Evolutionary conservation across 2,797 vertebrate genomes (phyloP).

Genomic region (Semotilus atromaculatus): DNA sequence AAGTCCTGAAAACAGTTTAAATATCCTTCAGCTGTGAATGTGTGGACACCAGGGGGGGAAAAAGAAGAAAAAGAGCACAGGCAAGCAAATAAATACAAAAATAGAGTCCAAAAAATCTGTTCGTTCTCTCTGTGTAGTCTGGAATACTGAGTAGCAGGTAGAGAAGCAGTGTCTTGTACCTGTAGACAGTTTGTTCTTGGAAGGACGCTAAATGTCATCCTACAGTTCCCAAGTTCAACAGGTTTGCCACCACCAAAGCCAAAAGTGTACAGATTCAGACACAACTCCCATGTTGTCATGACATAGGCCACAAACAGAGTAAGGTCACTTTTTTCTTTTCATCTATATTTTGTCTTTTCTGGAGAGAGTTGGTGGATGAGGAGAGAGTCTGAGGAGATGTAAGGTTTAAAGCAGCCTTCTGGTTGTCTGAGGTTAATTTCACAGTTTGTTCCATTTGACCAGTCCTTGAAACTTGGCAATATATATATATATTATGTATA

Average conservation of each 20-base stretch:
- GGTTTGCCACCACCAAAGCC: conserved; percentile 36
- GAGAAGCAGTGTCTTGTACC: conserved; percentile 72
- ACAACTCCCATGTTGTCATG: conserved; percentile 61
- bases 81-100: conserved; percentile 72
- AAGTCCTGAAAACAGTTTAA: conserved; percentile 76
- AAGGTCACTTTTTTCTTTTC: conserved; percentile 68
- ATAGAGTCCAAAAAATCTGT: conserved; percentile 65
- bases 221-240: conserved; percentile 62
- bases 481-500: conserved; percentile 44
- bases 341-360: conserved; percentile 10
- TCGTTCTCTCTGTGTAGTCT: conserved; percentile 73
- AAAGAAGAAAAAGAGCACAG: conserved; percentile 55
- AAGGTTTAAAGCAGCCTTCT: conserved; percentile 79
- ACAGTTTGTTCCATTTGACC: conserved; percentile 80
- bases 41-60: conserved; percentile 64
- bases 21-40: conserved; percentile 85
- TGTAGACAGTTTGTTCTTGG: conserved; percentile 74
- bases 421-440: conserved; percentile 80
- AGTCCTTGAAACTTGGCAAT: conserved; percentile 77
- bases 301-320: conserved; percentile 71
- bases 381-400: conserved; percentile 45
- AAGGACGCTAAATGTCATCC: conserved; percentile 59
- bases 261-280: conserved; percentile 60
- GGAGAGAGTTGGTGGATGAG: conserved; percentile 49
- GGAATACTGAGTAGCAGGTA: conserved; percentile 75